These are phyloP conservation scores for Lamellibrachia columna DNA, from an alignment of 2,888 invertebrate species.

Conservation along the genomic window DNA sequence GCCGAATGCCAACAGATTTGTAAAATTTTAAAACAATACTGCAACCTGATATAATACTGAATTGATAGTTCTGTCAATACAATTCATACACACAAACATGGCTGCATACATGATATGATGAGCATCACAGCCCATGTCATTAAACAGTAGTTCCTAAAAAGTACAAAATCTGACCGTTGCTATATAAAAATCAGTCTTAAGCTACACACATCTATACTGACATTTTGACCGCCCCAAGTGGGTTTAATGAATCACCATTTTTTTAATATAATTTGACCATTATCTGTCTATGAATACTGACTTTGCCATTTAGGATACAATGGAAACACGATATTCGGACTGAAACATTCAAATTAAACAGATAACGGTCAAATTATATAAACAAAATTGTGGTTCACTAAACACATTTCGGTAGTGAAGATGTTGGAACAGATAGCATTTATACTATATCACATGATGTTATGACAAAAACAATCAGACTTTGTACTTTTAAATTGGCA, in stretches of 20 bases:
- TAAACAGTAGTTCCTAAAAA: not conserved
- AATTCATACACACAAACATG: not conserved
- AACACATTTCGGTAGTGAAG: too few species aligned
- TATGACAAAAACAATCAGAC: not conserved
- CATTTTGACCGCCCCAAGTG: too few species aligned
- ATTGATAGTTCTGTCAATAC: not conserved
- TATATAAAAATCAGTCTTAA: not conserved
- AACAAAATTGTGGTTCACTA: too few species aligned
- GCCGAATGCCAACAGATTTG: not conserved
- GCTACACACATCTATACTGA: not conserved
- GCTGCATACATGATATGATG: not conserved
- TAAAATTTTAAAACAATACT: not conserved
- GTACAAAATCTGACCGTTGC: not conserved
- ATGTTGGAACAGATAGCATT: not conserved
- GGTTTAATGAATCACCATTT: not conserved
- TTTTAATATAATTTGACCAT: not conserved
- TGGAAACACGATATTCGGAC: too few species aligned
- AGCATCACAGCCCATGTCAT: not conserved
- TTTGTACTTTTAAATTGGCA: slow-evolving; percentile 10
- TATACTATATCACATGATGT: not conserved
- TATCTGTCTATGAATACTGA: not conserved
- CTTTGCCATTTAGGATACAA: too few species aligned
- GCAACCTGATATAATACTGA: not conserved
- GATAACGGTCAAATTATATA: too few species aligned
- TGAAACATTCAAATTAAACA: too few species aligned